These are phyloP conservation scores for Eurytoma adleriae DNA, from an alignment of 2,888 invertebrate genomes.

Conservation along the genomic window DNA sequence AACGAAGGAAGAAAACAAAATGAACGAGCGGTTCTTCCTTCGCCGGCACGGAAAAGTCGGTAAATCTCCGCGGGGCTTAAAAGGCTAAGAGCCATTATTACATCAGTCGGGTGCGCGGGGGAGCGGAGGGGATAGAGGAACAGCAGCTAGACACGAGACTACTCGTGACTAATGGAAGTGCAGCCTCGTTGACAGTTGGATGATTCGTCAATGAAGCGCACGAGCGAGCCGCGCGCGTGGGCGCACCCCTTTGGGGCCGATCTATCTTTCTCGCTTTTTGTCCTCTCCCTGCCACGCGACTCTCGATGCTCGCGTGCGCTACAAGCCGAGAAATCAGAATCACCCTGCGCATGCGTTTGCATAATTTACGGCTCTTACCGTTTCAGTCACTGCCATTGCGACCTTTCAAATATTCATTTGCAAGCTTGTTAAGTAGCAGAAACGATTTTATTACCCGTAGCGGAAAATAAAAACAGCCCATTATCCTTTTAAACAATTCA, in stretches of 20 bases:
- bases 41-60: constrained; percentile 9
- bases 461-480: no score
- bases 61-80: constrained; percentile 27
- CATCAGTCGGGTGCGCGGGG: constrained; percentile 6
- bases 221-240: neutral
- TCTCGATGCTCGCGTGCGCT: constrained; percentile 16
- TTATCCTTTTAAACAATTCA: no score
- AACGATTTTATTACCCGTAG: no score
- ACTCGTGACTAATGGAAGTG: constrained; percentile 46
- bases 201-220: constrained; percentile 39
- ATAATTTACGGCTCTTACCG: no score
- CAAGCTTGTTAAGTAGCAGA: no score
- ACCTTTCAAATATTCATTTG: no score
- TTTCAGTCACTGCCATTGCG: no score
- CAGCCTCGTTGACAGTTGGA: constrained; percentile 42
- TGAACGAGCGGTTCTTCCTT: neutral
- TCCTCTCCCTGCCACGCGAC: neutral
- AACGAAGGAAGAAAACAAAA: constrained; percentile 11
- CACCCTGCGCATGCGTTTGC: neutral
- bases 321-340: constrained; percentile 17
- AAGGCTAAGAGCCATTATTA: constrained; percentile 29
- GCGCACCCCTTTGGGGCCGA: constrained; percentile 30
- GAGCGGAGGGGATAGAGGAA: neutral
- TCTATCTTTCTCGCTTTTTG: constrained; percentile 40
- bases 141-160: constrained; percentile 33